phyloP scores from a whole-genome alignment of 2,797 vertebrate species.

The Enteromius paludinosus region DNA sequence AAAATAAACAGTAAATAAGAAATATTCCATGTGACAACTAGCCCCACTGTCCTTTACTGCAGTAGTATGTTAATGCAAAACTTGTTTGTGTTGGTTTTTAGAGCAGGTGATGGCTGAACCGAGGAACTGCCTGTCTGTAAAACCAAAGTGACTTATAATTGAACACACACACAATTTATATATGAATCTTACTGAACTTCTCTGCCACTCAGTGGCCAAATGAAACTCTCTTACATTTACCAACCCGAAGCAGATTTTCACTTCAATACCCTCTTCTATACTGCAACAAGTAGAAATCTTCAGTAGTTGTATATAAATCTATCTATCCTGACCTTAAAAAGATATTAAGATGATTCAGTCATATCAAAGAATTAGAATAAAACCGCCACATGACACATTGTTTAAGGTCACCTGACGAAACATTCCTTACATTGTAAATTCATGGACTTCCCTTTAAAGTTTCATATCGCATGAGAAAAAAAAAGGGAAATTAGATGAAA shows the following conservation, averaged over 20 bases:
- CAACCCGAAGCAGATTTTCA: not conserved
- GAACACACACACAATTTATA: constrained; percentile 11
- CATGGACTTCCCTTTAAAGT: not conserved
- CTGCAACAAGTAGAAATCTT: not conserved
- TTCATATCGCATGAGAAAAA: not conserved
- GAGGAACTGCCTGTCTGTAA: constrained; percentile 34
- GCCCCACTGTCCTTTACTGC: not conserved
- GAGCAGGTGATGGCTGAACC: constrained; percentile 10
- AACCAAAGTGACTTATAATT: constrained; percentile 12
- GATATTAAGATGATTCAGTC: not conserved
- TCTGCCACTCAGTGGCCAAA: constrained; percentile 84
- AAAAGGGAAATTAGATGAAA: not conserved
- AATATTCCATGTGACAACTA: not conserved
- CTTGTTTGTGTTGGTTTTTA: not conserved
- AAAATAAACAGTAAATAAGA: not conserved
- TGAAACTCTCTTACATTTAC: constrained; percentile 54
- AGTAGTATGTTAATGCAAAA: not conserved
- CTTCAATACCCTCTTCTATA: not conserved
- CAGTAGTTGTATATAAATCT: no score
- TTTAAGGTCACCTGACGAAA: not conserved
- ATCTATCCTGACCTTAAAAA: not conserved
- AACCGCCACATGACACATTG: not conserved
- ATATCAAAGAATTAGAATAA: not conserved
- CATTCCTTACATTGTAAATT: not conserved
- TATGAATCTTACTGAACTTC: constrained; percentile 75